Conservation (phyloP, 2,113 vertebrate species). For the Notarius quadriscutis region DNA sequence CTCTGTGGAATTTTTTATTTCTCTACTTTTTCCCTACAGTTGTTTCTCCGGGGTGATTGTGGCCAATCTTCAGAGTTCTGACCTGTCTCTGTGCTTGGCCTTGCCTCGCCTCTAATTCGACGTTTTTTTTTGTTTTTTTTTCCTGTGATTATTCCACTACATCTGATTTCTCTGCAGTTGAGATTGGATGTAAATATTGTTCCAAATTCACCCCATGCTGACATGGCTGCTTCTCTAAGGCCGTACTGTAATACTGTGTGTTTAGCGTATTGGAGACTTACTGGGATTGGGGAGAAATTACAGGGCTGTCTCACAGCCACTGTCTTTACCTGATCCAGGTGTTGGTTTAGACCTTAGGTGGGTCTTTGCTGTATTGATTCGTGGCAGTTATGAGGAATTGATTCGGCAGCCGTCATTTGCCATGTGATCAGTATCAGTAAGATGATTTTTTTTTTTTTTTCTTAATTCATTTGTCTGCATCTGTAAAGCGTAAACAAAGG, state of each 20-base stretch:
- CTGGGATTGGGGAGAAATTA: conserved; percentile 63
- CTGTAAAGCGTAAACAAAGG: background rate
- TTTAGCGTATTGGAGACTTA: conserved; percentile 73
- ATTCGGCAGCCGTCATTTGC: background rate
- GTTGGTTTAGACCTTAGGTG: conserved; percentile 50
- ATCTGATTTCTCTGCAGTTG: conserved; percentile 58
- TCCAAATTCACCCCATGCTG: background rate
- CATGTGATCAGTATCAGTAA: background rate
- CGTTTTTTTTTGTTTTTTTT: conserved; percentile 62
- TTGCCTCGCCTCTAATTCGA: conserved; percentile 40
- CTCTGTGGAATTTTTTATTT: conserved; percentile 54
- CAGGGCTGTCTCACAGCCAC: conserved; percentile 61
- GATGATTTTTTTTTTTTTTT: background rate
- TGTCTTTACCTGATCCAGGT: conserved; percentile 51
- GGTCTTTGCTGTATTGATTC: background rate
- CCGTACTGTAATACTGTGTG: conserved; percentile 70
- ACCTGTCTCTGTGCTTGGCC: conserved; percentile 38
- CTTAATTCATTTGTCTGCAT: background rate
- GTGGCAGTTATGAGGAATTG: background rate
- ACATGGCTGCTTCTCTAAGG: background rate
- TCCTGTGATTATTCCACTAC: conserved; percentile 50
- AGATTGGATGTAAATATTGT: conserved; percentile 69
- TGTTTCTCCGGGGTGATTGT: conserved; percentile 52
- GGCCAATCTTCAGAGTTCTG: conserved; percentile 45
- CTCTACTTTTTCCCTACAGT: conserved; percentile 53